Conservation (phyloP, 2,797 vertebrate species). For the Megalops cyprinoides region DNA sequence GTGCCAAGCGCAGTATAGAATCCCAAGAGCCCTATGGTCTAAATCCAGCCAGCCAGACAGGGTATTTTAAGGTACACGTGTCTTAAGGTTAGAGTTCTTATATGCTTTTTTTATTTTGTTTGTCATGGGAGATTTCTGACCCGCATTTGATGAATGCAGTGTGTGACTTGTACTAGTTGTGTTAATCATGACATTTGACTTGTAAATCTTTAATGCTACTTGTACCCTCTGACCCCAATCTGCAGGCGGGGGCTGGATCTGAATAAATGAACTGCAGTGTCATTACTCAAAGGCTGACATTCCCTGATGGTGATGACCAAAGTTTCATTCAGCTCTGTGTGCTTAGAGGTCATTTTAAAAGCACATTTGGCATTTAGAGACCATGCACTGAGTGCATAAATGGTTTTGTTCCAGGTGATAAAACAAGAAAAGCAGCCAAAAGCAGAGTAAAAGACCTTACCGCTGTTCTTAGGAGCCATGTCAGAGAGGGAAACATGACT, state of each 20-base stretch:
- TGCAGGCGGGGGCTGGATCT: slow-evolving; percentile 20
- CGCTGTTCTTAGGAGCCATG: neutral
- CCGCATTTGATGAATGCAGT: slow-evolving; percentile 48
- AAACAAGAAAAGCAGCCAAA: neutral
- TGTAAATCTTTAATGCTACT: slow-evolving; percentile 38
- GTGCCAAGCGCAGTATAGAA: slow-evolving; percentile 48
- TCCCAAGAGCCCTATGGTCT: slow-evolving; percentile 64
- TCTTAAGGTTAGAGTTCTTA: slow-evolving; percentile 56
- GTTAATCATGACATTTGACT: slow-evolving; percentile 45
- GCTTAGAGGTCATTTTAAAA: slow-evolving; percentile 40
- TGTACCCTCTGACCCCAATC: slow-evolving; percentile 46
- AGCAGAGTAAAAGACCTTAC: neutral
- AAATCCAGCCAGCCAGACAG: slow-evolving; percentile 63
- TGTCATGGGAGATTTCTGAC: slow-evolving; percentile 47
- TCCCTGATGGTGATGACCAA: slow-evolving; percentile 47
- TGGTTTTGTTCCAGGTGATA: slow-evolving; percentile 5
- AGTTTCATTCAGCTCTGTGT: slow-evolving; percentile 59
- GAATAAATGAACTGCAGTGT: slow-evolving; percentile 28
- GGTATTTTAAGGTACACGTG: slow-evolving; percentile 57
- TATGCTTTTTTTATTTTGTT: slow-evolving; percentile 49
- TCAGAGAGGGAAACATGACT: neutral
- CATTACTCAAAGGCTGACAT: slow-evolving; percentile 47
- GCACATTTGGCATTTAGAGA: slow-evolving; percentile 31
- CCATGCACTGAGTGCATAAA: neutral
- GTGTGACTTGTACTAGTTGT: slow-evolving; percentile 53